A percentile compares a stretch with the other conserved stretches of the same genome.
These are phyloP conservation scores for Luperina testacea DNA, from an alignment of 2,888 invertebrate genomes.

Conservation along the genomic window DNA sequence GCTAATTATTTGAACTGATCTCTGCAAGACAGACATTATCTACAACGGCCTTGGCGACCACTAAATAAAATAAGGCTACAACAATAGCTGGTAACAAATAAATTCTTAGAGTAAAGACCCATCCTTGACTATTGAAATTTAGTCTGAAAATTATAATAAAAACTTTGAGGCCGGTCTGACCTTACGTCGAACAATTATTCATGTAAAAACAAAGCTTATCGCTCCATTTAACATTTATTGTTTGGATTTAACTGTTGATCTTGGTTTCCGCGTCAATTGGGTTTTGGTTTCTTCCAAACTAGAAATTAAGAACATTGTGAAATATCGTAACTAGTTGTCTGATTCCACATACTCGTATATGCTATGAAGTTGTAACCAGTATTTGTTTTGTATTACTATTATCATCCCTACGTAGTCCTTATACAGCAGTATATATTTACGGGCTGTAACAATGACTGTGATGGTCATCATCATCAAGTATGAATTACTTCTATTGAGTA, in stretches of 20 bases:
- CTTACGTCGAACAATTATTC: constrained; percentile 60
- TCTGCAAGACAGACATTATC: constrained; percentile 14
- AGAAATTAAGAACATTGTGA: not conserved
- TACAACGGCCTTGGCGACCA: constrained; percentile 47
- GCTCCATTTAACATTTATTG: constrained; percentile 66
- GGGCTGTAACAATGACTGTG: not conserved
- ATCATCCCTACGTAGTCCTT: not conserved
- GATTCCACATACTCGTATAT: not conserved
- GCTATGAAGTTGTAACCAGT: too few species aligned
- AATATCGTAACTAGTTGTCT: not conserved
- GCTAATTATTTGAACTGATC: constrained; percentile 46
- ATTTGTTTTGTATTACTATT: not conserved
- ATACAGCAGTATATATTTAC: not conserved
- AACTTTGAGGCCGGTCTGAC: constrained; percentile 58
- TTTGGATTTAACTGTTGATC: constrained; percentile 28
- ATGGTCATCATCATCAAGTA: not conserved
- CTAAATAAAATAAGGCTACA: constrained; percentile 49
- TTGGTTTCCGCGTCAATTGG: constrained; percentile 58
- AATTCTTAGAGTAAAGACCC: constrained; percentile 41
- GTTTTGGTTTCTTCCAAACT: constrained; percentile 5
- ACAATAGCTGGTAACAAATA: constrained; percentile 50
- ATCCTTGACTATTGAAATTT: constrained; percentile 65
- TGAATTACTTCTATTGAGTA: not conserved
- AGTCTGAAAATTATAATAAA: constrained; percentile 59
- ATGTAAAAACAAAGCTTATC: constrained; percentile 65